Base-by-base conservation (phyloP, 2,797 vertebrate genomes). In the Xenentodon cancila region DNA sequence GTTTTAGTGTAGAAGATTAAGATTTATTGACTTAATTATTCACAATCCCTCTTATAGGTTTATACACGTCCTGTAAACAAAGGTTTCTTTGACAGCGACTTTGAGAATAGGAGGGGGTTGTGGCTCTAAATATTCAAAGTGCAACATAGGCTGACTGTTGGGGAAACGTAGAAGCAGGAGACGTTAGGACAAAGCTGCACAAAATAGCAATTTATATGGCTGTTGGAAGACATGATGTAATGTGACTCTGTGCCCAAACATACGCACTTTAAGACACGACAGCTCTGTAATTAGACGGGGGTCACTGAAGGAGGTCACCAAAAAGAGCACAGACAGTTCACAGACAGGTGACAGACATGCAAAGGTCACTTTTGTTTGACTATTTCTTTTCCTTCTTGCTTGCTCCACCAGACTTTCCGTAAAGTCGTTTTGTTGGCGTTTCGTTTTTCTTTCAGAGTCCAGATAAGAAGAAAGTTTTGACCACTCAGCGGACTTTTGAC, bases 401-500 rank as follows among this genome's bases (percentile, higher is more conserved):
- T 43, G 22, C 18, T 47, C 7, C 11, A 4, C 20, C 4, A 21
- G 32, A 27, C 8, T 32, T 53, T 21, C n/a, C 13, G 17, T 60
- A 27, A 43, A 66, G 9, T 60, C 6, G 22, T 68, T 16, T 32
- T 4, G 50, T 47, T 9, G 45, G 1, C 59, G 2, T 3, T 62
- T 17, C 1, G 2, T 59, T 59, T 75, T 5, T 50, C n/a, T 75
- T 85, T 12, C 75, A 93, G 93, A 91, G 48, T 79, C 79, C 54
- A 68, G 88, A 81, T 59, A 93, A 93, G 93, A 96, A 93, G 88
- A 97, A 94, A 81, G 77, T 90, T 63, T 85, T 96, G 87, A 93
- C 87, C 78, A 88, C 71, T 78, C 96, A 98, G 87, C 92, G 92
- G 66, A 96, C 96, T 0, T 99, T 99, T 67, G 97, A 97, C 90